Evolutionary conservation across 2,113 vertebrate genomes (phyloP), one percentile per base, ranked within the genome.

Genomic region (Sinocyclocheilus rhinocerous): DNA sequence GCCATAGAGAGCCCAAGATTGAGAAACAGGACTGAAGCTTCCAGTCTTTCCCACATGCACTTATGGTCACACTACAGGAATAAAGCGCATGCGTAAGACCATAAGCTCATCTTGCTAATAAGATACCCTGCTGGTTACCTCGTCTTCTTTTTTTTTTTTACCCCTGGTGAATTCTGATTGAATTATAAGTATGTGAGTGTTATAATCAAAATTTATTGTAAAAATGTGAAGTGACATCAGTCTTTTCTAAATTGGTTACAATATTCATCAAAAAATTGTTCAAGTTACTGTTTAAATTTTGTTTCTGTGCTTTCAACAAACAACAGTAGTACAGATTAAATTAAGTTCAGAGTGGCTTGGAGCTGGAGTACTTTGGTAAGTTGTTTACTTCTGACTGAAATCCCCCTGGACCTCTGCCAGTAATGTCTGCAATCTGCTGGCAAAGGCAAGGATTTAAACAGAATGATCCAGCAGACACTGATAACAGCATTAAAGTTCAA

Each of bases 41-140:
- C 63, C 76, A 57, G 85, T 89, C 92, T 63, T 39, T 90, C 39
- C 13, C 79, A 81, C 91, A 90, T 85, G 92, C 91, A 95, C 97
- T 98, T 96, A 96, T 97, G 97, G 97, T 92, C 91, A 91, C 2
- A 57, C 69, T 93, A 92, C 91, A 86, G 89, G 84, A 85, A 90
- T 89, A 88, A 91, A 81, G 88, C 89, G 84, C 86, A 73, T 61
- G 84, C 82, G n/a, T 93, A 94, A 96, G 93, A 94, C 93, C 92
- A 95, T 98, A 97, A 98, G 95, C 97, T 96, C 92, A 95, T 97
- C 95, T 95, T 92, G 90, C 90, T 97, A 97, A 97, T 96, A 95
- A 93, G 83, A 84, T 90, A 89, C 87, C 85, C 88, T 84, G 84
- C 90, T 90, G 92, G 89, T 83, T 91, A 88, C 48, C 90, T 88